A percentile compares a stretch with the other conserved stretches of the same genome.
phyloP scores from a whole-genome alignment of 1,140 invertebrate genomes.

The Xylocopa sonorina region DNA sequence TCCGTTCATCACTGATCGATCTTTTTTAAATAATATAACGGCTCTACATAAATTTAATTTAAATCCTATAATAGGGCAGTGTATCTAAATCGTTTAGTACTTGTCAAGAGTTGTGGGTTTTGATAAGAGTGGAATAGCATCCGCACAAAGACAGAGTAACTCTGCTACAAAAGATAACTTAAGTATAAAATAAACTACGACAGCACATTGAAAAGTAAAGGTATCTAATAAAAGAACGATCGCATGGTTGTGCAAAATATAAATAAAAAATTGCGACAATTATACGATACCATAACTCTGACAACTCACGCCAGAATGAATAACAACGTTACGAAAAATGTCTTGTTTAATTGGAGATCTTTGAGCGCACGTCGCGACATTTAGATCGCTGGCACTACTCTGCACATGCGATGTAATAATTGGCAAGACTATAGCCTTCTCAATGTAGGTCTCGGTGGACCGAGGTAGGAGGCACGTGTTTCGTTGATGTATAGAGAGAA shows the following conservation, averaged over 20 bases:
- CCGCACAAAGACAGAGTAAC: too few species aligned
- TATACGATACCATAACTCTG: neutral
- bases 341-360: neutral
- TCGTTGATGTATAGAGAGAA: slow-evolving; percentile 9
- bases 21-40: neutral
- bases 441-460: slow-evolving; percentile 43
- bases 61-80: neutral
- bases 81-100: neutral
- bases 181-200: too few species aligned
- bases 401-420: slow-evolving; percentile 10
- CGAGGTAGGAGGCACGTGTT: slow-evolving; percentile 41
- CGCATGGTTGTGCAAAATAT: too few species aligned
- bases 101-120: neutral
- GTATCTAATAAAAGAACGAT: too few species aligned
- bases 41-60: neutral
- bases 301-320: neutral
- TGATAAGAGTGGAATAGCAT: too few species aligned
- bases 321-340: neutral
- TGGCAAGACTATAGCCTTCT: slow-evolving; percentile 24
- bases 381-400: slow-evolving; percentile 18
- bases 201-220: too few species aligned
- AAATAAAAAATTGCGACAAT: too few species aligned
- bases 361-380: neutral
- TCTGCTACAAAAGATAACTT: too few species aligned
- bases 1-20: neutral